Evolutionary conservation across 2,888 invertebrate species (phyloP), one percentile per base, ranked within the genome.

Genomic region (Apodemia hepburni): DNA sequence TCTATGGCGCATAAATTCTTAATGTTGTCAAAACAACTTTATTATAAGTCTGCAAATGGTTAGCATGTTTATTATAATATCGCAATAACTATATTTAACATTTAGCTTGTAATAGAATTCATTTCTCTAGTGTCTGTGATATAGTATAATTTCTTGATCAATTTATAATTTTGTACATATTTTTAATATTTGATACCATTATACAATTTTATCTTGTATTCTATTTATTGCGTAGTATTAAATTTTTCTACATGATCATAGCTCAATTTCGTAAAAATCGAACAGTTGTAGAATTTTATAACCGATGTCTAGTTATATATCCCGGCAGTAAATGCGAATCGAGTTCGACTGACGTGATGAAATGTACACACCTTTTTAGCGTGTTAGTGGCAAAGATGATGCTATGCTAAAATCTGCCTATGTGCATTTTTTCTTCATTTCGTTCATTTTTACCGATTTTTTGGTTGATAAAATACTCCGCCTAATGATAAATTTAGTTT

Each of bases 71-170:
- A 38, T 38, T 38, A n/a, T n/a, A n/a, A 45, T 45, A 47, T 47
- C 12, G 22, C 51, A 51, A 51, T 51, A 18, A 54, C 2, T 54
- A 54, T 54, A 18, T 29, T 54, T 54, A 27, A 54, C 54, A 27
- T 27, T 15, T 54, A 58, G 38, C 58, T 58, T 38, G 29, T 35
- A 33, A 18, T 58, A 58, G 33, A 58, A 58, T 58, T 38, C 33
- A 58, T 87, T 80, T 89, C 78, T 87, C 84, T 90, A 91, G 90
- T 81, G 82, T 87, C 90, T 91, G 90, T 91, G 90, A 91, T 91
- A 91, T 89, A 89, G 86, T 84, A 85, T 89, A 87, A 88, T 88
- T 89, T 87, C 77, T 74, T 80, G 79, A 76, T 80, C 73, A 73
- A 76, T 77, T 76, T 78, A 54, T 80, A 74, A 78, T 84, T 84